Base-by-base conservation (phyloP, 2,888 invertebrate genomes). In the Hymenopus coronatus region DNA sequence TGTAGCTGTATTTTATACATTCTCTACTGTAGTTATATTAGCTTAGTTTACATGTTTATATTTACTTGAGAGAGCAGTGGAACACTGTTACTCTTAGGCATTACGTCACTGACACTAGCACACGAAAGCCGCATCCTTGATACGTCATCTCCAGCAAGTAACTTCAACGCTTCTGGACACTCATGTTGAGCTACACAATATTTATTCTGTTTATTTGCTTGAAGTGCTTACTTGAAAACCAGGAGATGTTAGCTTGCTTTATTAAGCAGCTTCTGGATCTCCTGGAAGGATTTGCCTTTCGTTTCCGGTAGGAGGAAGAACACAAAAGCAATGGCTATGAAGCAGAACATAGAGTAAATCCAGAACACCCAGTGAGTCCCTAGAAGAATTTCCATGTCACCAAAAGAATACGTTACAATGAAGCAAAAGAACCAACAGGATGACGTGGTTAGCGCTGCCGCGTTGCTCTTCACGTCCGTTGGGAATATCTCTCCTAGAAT, bases 401-500 rank as follows among this genome's bases (percentile, higher is more conserved):
- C 94, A 93, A 96, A 97, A 92, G 93, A 96, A 93, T 96, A 95
- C 0, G 97, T 97, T 30, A 97, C 95, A 14, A 97, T 91, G 92
- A 98, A 98, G 0, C 96, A 96, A 4, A 97, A 93, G 0, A 94
- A 91, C 97, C 97, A 97, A 91, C 97, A 97, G 89, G 96, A 94
- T 25, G 96, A 96, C 0, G 98, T 96, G 0, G 97, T 96, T 2
- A 97, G 94, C 0, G 97, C 96, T 0, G 97, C 96, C 0, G 97
- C 97, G n/a, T 95, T 94, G 0, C 96, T 95, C 93, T 97, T 97
- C 1, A 97, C 96, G 91, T 97, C 96, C 0, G 96, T 94, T 33
- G 98, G 96, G 93, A 98, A 96, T 93, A 98, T 95, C 93, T 98
- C 98, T 0, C 96, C 96, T 94, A 97, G 95, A 70, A 97, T 95